Base-by-base conservation (phyloP, 1,140 invertebrate genomes). In the Idris sp. region DNA sequence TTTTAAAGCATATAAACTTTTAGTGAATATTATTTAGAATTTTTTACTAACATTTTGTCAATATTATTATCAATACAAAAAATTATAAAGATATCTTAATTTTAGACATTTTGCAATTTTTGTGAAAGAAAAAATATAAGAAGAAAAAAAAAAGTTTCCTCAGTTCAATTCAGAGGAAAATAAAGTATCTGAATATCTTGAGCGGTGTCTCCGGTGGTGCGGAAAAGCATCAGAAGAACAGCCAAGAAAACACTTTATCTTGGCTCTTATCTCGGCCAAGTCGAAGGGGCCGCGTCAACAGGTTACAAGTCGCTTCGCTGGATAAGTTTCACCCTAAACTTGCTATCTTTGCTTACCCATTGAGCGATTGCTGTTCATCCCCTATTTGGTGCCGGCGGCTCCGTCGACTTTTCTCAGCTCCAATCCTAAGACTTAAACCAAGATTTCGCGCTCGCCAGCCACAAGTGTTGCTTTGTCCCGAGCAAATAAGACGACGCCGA, bases 181-280 rank as follows among this genome's bases (percentile, higher is more conserved):
- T 38, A 6, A 61, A 69, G 43, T 46, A 18, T 43, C 40, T 59
- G n/a, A 11, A 53, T 48, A 44, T 41, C 16, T 56, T 25, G 18
- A 14, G 46, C 48, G 36, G 61, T 38, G 65, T 53, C 31, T 74
- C 18, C 30, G 36, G 22, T 36, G 41, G 13, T n/a, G 43, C 40
- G 49, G 58, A 53, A 64, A 72, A 67, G 61, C 59, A 43, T 22
- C 7, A 28, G 22, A 59, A 62, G 68, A 76, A 71, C 28, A 31
- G 67, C 79, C 78, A 84, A 86, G 84, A 85, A 86, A 84, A 79
- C 79, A 80, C 79, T 86, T 82, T 84, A 80, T 81, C 80, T 81
- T 74, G 44, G 54, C 58, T 71, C 74, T 69, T 76, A 44, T 71
- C 48, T 62, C 58, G 15, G 41, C 13, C 48, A 49, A 64, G 49